Base-by-base conservation (phyloP, 2,888 invertebrate species). In the Drosophila meridiana region DNA sequence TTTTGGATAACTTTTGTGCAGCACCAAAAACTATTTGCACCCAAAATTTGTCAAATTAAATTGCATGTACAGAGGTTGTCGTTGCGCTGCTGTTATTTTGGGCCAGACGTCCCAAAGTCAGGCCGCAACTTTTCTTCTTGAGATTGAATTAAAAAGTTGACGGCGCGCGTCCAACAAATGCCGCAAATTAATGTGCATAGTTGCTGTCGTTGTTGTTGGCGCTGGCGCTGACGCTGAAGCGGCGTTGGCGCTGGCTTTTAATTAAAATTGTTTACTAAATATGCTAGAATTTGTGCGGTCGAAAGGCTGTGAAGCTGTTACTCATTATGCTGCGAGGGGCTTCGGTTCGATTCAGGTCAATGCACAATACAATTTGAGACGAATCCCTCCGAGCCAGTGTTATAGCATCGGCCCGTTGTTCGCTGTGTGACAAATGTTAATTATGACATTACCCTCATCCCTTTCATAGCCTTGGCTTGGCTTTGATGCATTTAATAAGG, bases 141-240 rank as follows among this genome's bases (percentile, higher is more conserved):
- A 78, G 87, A 90, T 90, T 86, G 84, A 86, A 90, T 86, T 90
- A 90, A 86, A 83, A 86, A 86, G 90, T 90, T 88, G 85, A 79
- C 73, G 76, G 68, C 66, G 58, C 61, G 60, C 67, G 80, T 69
- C 70, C 73, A 74, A 62, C 87, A 80, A 87, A 87, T 82, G 83
- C 85, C 78, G 87, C 80, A 84, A 84, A 84, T 84, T 87, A 84
- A 87, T 84, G 85, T 80, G 78, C 83, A 87, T 84, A 82, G 84
- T 76, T 79, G 66, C 66, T 53, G 43, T 34, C 11, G 52, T 50
- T 68, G 62, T 36, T 68, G 47, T 38, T 52, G 55, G 26, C 6
- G n/a, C n/a, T 50, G 48, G 28, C 36, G 68, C 66, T 69, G 87
- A 80, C 78, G 20, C 20, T 20, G 53, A 11, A 11, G 38, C 38